Conservation (phyloP, 1,140 invertebrate genomes). For the Lordiphosa stackelbergi region DNA sequence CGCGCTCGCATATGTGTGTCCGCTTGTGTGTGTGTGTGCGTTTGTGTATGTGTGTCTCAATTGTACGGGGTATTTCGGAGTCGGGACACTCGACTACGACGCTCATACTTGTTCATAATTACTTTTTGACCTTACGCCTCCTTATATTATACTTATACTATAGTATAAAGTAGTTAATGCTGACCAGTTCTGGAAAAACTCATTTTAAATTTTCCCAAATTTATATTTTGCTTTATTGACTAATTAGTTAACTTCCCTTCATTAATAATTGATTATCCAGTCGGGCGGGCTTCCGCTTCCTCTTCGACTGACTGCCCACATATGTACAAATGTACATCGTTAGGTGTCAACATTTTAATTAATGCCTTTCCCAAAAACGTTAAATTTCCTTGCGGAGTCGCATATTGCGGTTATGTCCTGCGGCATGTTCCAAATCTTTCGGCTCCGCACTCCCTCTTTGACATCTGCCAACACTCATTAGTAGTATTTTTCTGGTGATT, state of each 20-base stretch:
- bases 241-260: background rate
- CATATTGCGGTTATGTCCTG: constrained; percentile 40
- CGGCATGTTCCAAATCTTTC: constrained; percentile 30
- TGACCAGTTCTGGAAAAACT: no score
- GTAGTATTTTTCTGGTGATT: constrained; percentile 48
- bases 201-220: no score
- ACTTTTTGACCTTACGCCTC: no score
- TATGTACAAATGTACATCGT: constrained; percentile 7
- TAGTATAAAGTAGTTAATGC: no score
- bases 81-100: no score
- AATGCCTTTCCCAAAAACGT: constrained; percentile 37
- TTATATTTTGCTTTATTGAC: no score
- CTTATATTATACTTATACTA: no score
- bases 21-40: no score
- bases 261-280: constrained; percentile 7
- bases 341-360: constrained; percentile 56
- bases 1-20: no score
- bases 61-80: no score
- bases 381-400: constrained; percentile 45
- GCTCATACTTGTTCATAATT: no score
- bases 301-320: background rate
- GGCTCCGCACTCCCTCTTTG: constrained; percentile 5
- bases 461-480: constrained; percentile 60
- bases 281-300: background rate
- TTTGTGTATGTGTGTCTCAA: no score